A percentile compares a stretch with the other conserved stretches of the same genome.
These are phyloP conservation scores for Prenolepis imparis DNA, from an alignment of 2,888 invertebrate genomes.

Conservation along the genomic window DNA sequence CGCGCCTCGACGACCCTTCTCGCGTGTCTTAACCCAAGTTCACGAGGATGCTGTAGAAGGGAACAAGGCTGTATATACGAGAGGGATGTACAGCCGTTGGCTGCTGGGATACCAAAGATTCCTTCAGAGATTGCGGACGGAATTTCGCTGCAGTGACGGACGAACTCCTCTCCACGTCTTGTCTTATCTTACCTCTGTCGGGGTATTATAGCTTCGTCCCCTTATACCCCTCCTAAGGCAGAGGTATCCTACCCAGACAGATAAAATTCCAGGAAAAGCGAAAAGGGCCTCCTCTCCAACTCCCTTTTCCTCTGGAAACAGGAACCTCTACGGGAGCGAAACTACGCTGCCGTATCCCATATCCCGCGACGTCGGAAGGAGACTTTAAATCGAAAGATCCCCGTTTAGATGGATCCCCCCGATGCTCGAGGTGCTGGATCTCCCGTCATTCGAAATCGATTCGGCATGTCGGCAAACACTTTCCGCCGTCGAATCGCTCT, in stretches of 20 bases:
- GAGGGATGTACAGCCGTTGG: conserved; percentile 70
- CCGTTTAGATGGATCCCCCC: conserved; percentile 71
- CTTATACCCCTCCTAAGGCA: conserved; percentile 58
- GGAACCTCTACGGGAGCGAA: conserved; percentile 61
- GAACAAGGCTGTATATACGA: conserved; percentile 67
- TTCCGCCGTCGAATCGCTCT: conserved; percentile 24
- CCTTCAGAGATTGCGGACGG: conserved; percentile 84
- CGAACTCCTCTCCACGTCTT: conserved; percentile 79
- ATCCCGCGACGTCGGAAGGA: conserved; percentile 56
- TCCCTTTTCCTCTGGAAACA: conserved; percentile 69
- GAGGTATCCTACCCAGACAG: conserved; percentile 75
- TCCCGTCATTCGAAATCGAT: conserved; percentile 62
- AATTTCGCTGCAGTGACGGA: conserved; percentile 84
- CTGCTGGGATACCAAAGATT: conserved; percentile 84
- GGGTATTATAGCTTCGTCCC: conserved; percentile 69
- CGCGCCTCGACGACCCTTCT: conserved; percentile 48
- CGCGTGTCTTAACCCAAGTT: conserved; percentile 68
- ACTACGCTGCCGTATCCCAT: conserved; percentile 64
- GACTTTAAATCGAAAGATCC: conserved; percentile 75
- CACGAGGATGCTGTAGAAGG: conserved; percentile 61
- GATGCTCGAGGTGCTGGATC: conserved; percentile 47
- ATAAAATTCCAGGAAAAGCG: conserved; percentile 79
- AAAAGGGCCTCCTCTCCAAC: conserved; percentile 67
- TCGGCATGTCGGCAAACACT: conserved; percentile 47
- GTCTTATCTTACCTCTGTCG: conserved; percentile 74